Conservation (phyloP, 2,888 invertebrate species). For the Agrotis puta region DNA sequence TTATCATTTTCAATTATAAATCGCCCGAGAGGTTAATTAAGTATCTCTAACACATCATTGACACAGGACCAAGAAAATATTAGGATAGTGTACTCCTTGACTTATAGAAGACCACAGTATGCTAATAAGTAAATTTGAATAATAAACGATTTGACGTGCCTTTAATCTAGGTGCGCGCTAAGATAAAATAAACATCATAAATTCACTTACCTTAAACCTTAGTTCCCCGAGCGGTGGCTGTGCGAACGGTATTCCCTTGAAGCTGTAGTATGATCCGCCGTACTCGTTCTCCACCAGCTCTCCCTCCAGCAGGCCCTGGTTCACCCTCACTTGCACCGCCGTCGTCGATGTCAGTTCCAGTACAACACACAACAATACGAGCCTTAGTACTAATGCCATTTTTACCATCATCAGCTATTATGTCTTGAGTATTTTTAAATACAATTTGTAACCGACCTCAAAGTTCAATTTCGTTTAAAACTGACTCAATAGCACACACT, state of each 20-base stretch:
- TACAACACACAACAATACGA: conserved; percentile 7
- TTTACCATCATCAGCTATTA: background rate
- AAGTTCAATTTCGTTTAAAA: background rate
- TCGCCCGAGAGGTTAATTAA: too few relatives aligned
- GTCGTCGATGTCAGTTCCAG: background rate
- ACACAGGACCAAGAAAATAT: too few relatives aligned
- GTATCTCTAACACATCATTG: too few relatives aligned
- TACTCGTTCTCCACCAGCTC: conserved; percentile 63
- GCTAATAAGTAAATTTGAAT: too few relatives aligned
- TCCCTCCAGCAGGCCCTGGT: conserved; percentile 74
- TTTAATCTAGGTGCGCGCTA: too few relatives aligned
- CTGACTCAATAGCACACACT: background rate
- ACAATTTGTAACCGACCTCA: background rate
- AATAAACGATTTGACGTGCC: too few relatives aligned
- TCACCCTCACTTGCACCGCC: conserved; percentile 64
- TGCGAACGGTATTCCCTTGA: conserved; percentile 87
- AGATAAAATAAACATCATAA: background rate
- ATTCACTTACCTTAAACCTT: conserved; percentile 83
- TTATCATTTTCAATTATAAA: too few relatives aligned
- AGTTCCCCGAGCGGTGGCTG: conserved; percentile 85
- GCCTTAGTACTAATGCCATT: conserved; percentile 6
- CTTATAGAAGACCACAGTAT: too few relatives aligned
- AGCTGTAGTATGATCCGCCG: conserved; percentile 70
- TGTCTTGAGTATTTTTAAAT: background rate
- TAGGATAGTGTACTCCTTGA: too few relatives aligned